phyloP scores from a whole-genome alignment of 2,888 invertebrate genomes.

The Boloria selene region DNA sequence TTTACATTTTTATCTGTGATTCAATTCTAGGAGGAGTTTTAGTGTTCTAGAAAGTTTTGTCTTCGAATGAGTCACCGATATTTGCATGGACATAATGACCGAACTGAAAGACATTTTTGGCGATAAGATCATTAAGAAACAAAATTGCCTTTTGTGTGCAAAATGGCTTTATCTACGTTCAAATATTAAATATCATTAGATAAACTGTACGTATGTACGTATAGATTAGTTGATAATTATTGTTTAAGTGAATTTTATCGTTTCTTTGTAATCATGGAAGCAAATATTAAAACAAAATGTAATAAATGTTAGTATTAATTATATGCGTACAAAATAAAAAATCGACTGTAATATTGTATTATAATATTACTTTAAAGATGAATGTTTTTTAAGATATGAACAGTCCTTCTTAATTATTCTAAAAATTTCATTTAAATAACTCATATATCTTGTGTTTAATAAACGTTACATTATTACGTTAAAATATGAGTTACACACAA shows the following conservation, averaged over 20 bases:
- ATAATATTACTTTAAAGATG: no score
- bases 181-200: slow-evolving; percentile 10
- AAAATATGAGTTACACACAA: no score
- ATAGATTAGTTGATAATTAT: not conserved
- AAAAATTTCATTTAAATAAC: no score
- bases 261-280: no score
- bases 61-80: slow-evolving; percentile 22
- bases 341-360: no score
- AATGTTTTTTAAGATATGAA: no score
- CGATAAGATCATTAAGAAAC: slow-evolving; percentile 26
- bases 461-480: no score
- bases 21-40: slow-evolving; percentile 4
- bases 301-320: no score
- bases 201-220: not conserved
- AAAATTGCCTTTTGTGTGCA: slow-evolving; percentile 25
- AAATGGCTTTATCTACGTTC: slow-evolving; percentile 21
- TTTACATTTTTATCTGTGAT: slow-evolving; percentile 10
- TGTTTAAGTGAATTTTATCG: not conserved
- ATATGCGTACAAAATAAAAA: no score
- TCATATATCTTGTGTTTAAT: no score
- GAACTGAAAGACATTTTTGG: slow-evolving; percentile 24
- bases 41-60: slow-evolving; percentile 23
- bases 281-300: no score
- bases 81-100: slow-evolving; percentile 26
- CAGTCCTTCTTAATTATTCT: no score